phyloP scores from a whole-genome alignment of 2,888 invertebrate genomes.

The Tethea ocularis region DNA sequence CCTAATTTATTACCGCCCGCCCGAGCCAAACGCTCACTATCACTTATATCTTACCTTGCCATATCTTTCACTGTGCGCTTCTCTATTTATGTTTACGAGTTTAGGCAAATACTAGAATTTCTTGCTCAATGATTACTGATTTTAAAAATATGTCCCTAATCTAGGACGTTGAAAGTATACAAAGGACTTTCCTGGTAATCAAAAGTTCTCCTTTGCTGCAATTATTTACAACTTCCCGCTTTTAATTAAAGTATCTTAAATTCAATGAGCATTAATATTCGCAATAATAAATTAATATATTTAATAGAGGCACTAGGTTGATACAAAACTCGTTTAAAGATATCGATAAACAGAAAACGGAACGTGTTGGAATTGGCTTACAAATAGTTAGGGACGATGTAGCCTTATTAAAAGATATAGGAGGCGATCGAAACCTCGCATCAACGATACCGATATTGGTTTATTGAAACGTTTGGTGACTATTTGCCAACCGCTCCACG shows the following conservation, averaged over 20 bases:
- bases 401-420: conserved; percentile 6
- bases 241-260: background rate
- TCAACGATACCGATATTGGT: conserved; percentile 12
- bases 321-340: background rate
- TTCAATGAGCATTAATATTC: background rate
- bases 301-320: background rate
- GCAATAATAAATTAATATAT: background rate
- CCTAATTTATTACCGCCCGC: conserved; percentile 72
- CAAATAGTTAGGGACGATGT: background rate
- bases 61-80: conserved; percentile 42
- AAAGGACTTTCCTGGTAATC: background rate
- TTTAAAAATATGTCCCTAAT: background rate
- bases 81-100: conserved; percentile 32
- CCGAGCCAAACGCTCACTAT: conserved; percentile 51
- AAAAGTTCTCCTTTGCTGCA: background rate
- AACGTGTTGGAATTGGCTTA: background rate
- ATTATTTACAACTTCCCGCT: too few relatives aligned
- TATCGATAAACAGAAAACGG: background rate
- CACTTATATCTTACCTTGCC: conserved; percentile 64
- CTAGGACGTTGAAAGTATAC: background rate
- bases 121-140: background rate
- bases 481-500: conserved; percentile 71
- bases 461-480: conserved; percentile 25
- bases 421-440: conserved; percentile 13
- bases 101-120: conserved; percentile 10